Evolutionary conservation across 2,113 vertebrate species (phyloP), one percentile per base, ranked within the genome.

Genomic region (Rattus rattus): DNA sequence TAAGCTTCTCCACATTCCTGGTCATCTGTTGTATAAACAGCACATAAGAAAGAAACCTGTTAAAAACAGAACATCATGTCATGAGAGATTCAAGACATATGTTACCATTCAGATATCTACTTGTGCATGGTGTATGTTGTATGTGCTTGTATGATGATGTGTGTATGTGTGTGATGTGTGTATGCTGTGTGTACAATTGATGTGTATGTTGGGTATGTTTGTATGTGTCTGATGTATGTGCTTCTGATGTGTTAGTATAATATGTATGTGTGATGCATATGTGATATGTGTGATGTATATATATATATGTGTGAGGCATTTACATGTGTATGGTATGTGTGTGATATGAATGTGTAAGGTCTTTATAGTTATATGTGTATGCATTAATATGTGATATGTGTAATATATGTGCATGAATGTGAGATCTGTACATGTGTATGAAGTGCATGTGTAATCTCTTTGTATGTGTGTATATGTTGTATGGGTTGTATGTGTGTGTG

Each of bases 41-140:
- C 56, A 39, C 17, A 90, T 33, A 13, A 77, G 87, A 76, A 67
- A 91, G 39, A 65, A 84, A 54, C 28, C 33, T 49, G 3, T 80
- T 36, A 26, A 5, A 84, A 83, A 56, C 28, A 80, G 36, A 30
- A 92, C 89, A 89, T 75, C 22, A 93, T 96, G 75, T 83, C 86
- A 39, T n/a, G 39, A 54, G 85, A n/a, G 43, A 91, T 49, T 91
- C 7, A 1, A 90, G 88, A 52, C 39, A 75, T 16, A 14, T 73
- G 83, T 43, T 93, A 11, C 65, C 76, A 72, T 69, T 79, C n/a
- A 65, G 85, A 67, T 4, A 77, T 94, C 24, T 89, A 49, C 16
- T 47, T 86, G 10, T 33, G 9, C 7, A 3, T 67, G 49, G 33
- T 20, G 52, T n/a, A n/a, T 56, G 33, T 61, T 59, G 33, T 24